Evolutionary conservation across 2,113 vertebrate genomes (phyloP), one percentile per base, ranked within the genome.

Genomic region (Catharus fuscescens): DNA sequence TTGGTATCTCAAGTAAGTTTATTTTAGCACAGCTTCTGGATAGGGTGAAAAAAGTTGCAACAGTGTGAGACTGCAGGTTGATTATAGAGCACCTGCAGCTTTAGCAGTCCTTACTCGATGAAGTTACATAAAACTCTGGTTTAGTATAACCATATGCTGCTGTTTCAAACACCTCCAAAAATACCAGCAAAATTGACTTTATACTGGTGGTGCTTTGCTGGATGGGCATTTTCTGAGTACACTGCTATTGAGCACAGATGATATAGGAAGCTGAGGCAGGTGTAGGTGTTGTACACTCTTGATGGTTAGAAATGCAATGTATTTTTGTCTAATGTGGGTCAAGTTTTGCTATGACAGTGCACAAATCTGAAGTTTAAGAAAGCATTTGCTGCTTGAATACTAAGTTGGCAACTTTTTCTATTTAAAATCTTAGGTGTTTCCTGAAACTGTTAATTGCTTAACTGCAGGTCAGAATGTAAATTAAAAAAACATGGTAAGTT

Each of bases 321-420:
- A 1, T 45, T 23, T 79, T 61, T 88, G 8, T n/a, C 29, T 86
- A 45, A 44, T 1, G 0, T 26, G 6, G 11, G 23, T 76, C 44
- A 54, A 48, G 31, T 42, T 76, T 59, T 59, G 14, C 25, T 61
- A 19, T 15, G 38, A 9, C 1, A 11, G 28, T 18, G 29, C 28
- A 64, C 0, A 6, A 32, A 23, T 54, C 12, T 21, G 3, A 1
- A 52, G 16, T 48, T 5, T 5, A 70, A 74, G 14, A 53, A 9
- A 21, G 6, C 7, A 87, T 67, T 10, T 73, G 18, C 18, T 70
- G 3, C 18, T 84, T 73, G 38, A 38, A 38, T 38, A 38, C 38
- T 38, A 38, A 38, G 38, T 38, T 56, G 42, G 5, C 10, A 52
- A 20, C 10, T 14, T 66, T 45, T 92, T 42, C 12, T 34, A 4